phyloP scores from a whole-genome alignment of 2,113 vertebrate genomes.

The Scomber japonicus region DNA sequence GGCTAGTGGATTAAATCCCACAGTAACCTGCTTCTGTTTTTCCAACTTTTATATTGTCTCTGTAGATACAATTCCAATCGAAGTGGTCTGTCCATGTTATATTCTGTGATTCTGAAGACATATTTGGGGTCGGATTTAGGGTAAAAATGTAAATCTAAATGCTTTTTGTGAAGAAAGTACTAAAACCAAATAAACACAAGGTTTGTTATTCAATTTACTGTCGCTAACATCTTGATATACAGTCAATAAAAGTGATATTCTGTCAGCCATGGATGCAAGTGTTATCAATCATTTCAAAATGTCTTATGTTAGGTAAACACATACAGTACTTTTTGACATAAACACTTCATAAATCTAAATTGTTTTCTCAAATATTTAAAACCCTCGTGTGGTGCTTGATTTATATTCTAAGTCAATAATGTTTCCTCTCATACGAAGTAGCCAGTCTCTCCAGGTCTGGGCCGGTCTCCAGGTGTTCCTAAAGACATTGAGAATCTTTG shows the following conservation, averaged over 20 bases:
- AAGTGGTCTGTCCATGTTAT: neutral
- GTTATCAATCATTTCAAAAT: neutral
- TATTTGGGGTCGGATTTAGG: no score
- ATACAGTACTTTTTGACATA: neutral
- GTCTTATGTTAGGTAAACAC: neutral
- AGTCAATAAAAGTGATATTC: neutral
- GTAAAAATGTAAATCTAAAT: neutral
- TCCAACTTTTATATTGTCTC: neutral
- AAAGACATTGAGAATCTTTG: neutral
- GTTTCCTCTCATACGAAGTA: neutral
- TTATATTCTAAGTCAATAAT: neutral
- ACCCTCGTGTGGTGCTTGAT: neutral
- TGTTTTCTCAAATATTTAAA: neutral
- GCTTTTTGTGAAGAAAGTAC: neutral
- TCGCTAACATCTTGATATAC: neutral
- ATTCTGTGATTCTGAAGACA: neutral
- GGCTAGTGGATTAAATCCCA: slow-evolving; percentile 9
- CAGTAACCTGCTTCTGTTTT: neutral
- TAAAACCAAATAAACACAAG: neutral
- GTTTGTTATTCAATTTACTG: neutral
- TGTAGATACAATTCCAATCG: neutral
- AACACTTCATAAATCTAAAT: slow-evolving; percentile 21
- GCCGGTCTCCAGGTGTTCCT: neutral
- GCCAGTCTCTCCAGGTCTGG: neutral
- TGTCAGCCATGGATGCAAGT: neutral